Evolutionary conservation across 2,797 vertebrate species (phyloP).

Genomic region (Gallinago solitaria): DNA sequence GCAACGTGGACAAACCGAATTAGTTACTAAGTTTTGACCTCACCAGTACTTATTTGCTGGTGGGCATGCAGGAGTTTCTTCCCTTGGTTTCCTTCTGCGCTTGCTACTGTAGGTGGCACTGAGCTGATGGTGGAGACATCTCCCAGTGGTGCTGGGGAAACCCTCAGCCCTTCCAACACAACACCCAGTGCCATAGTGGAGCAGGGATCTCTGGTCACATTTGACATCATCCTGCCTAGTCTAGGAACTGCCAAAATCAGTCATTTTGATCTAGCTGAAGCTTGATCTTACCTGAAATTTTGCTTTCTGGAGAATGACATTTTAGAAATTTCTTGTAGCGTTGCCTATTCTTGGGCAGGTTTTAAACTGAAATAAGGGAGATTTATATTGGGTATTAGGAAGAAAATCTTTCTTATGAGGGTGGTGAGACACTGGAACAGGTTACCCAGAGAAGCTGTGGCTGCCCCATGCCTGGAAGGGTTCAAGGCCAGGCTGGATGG

Average conservation of each 20-base stretch:
- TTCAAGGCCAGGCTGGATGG: too few species aligned
- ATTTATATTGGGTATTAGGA: too few species aligned
- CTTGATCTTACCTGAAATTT: background rate
- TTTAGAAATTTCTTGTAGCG: background rate
- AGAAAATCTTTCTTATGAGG: too few species aligned
- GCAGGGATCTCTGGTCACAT: rapidly evolving
- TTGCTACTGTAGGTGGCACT: slow-evolving; percentile 43
- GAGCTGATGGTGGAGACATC: background rate
- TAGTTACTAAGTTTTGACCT: background rate
- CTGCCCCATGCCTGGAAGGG: too few species aligned
- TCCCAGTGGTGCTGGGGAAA: background rate
- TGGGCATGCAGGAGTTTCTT: background rate
- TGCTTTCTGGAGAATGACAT: background rate
- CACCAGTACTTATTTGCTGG: background rate
- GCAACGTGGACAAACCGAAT: rapidly evolving
- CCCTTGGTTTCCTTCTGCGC: background rate
- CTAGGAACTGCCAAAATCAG: background rate
- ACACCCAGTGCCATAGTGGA: background rate
- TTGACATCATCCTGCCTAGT: background rate
- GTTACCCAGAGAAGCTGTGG: too few species aligned
- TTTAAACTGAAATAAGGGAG: too few species aligned
- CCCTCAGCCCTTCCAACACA: background rate
- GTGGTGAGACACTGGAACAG: too few species aligned
- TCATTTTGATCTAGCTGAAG: background rate
- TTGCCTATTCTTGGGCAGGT: background rate